These are phyloP conservation scores for Pachyrhynchus sulphureomaculatus DNA, from an alignment of 1,140 invertebrate species.

Conservation along the genomic window DNA sequence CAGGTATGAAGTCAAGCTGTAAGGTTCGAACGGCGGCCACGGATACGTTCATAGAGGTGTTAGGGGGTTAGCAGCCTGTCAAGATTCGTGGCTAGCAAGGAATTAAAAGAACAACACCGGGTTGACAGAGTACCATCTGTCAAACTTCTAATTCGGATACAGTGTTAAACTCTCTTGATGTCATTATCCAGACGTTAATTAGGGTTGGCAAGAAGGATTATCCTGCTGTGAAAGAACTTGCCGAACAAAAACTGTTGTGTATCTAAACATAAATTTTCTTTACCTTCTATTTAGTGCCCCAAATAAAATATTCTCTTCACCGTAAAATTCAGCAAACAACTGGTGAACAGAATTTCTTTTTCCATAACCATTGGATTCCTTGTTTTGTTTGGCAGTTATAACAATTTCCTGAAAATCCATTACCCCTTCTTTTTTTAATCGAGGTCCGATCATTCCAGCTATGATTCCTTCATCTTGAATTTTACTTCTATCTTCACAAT, in stretches of 20 bases:
- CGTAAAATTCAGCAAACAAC: conserved; percentile 43
- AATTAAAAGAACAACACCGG: no score
- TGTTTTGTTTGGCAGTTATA: conserved; percentile 52
- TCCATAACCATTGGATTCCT: conserved; percentile 50
- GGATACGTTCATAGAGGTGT: no score
- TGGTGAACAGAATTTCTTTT: conserved; percentile 50
- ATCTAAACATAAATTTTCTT: background rate
- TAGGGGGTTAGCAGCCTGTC: no score
- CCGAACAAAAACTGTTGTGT: background rate
- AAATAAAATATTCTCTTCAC: conserved; percentile 33
- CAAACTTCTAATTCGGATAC: no score
- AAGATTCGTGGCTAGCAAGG: no score
- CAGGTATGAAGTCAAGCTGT: no score
- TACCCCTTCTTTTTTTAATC: conserved; percentile 50
- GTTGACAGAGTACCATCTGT: background rate
- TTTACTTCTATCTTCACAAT: conserved; percentile 12
- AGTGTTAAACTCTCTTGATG: no score
- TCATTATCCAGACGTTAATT: no score
- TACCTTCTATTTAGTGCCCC: conserved; percentile 20
- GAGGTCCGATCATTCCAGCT: conserved; percentile 52
- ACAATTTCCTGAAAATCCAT: conserved; percentile 57
- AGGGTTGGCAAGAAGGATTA: no score
- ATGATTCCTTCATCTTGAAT: conserved; percentile 39
- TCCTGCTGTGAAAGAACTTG: background rate
- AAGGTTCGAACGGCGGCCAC: no score